A percentile compares a stretch with the other conserved stretches of the same genome.
Conservation (phyloP, 2,888 invertebrate genomes). For the Crocallis elinguaria region DNA sequence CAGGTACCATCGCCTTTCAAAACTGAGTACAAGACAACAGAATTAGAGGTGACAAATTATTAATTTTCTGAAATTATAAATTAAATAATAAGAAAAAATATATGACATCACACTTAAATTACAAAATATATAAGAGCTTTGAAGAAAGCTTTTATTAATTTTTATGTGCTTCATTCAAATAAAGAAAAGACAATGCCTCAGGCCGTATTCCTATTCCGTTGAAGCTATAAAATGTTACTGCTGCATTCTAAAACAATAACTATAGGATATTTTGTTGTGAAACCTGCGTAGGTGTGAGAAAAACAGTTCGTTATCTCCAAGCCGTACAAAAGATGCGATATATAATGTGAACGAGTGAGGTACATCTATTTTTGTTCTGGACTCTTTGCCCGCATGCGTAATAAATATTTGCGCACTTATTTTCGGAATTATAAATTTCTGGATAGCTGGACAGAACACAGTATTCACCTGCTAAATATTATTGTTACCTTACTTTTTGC, state of each 20-base stretch:
- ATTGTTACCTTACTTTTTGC: slow-evolving; percentile 21
- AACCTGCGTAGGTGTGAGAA: slow-evolving; percentile 67
- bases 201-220: background rate
- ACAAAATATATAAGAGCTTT: background rate
- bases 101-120: too few relatives aligned
- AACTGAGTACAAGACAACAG: too few relatives aligned
- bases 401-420: slow-evolving; percentile 70
- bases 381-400: slow-evolving; percentile 63
- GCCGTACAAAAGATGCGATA: slow-evolving; percentile 63
- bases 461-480: slow-evolving; percentile 25
- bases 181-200: background rate
- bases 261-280: slow-evolving; percentile 44
- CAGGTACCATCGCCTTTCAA: too few relatives aligned
- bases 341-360: slow-evolving; percentile 66
- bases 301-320: slow-evolving; percentile 62
- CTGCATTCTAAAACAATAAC: slow-evolving; percentile 48
- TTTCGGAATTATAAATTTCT: slow-evolving; percentile 56
- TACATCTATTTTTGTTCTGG: slow-evolving; percentile 68
- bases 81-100: too few relatives aligned
- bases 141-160: background rate
- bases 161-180: background rate
- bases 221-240: slow-evolving; percentile 21
- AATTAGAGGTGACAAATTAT: too few relatives aligned
- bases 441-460: slow-evolving; percentile 40
- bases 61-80: too few relatives aligned